phyloP scores from a whole-genome alignment of 2,797 vertebrate species.

The Tarsius wallacei region DNA sequence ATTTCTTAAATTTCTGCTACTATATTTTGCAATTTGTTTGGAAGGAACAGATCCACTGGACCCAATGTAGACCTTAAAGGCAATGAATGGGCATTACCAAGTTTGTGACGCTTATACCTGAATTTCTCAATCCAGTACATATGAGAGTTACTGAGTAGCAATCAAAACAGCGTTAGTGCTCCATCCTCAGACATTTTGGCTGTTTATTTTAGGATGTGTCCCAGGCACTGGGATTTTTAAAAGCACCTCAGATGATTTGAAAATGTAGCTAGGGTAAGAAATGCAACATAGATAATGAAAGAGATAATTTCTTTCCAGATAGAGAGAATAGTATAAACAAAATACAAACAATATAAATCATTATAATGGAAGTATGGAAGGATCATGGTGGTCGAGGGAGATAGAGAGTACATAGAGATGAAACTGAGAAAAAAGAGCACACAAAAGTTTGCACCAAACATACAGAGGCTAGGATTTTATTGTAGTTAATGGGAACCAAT shows the following conservation, averaged over 20 bases:
- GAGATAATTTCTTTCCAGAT: background rate
- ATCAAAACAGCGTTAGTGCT: background rate
- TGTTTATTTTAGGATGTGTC: background rate
- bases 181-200: background rate
- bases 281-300: background rate
- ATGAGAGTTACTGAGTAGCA: background rate
- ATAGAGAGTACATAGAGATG: background rate
- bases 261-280: background rate
- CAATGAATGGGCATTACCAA: background rate
- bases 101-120: fast-evolving
- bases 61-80: background rate
- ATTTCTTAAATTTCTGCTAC: background rate
- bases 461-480: background rate
- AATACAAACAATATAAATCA: background rate
- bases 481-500: background rate
- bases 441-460: background rate
- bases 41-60: background rate
- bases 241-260: background rate
- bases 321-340: background rate
- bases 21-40: background rate
- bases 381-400: background rate
- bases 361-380: background rate
- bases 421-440: background rate
- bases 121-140: background rate
- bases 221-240: background rate